Percentiles rank a stretch among this genome's conserved stretches.
Evolutionary conservation across 2,888 invertebrate species (phyloP).

Genomic region (Eudemis profundana): DNA sequence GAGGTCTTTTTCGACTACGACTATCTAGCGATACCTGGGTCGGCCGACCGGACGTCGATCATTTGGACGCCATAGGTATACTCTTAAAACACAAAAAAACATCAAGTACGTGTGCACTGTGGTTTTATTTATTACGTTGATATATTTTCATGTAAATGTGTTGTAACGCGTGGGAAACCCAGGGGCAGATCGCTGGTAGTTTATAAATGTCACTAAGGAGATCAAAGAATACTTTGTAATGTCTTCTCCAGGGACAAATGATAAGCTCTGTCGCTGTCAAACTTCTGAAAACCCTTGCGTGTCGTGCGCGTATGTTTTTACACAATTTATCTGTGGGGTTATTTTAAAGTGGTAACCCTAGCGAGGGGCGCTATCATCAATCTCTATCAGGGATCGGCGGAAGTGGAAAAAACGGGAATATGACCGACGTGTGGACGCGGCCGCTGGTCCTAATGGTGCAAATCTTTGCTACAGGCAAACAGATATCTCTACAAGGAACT

Average conservation of each 20-base stretch:
- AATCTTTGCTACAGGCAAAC: conserved; percentile 9
- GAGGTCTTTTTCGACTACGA: too few species aligned
- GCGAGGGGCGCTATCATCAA: conserved; percentile 72
- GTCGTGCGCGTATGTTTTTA: conserved; percentile 20
- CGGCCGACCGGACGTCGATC: too few species aligned
- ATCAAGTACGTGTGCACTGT: too few species aligned
- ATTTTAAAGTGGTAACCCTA: conserved; percentile 37
- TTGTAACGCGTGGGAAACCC: too few species aligned
- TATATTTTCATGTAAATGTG: too few species aligned
- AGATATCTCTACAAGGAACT: not conserved
- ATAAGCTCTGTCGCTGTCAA: conserved; percentile 29
- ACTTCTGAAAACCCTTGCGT: conserved; percentile 24
- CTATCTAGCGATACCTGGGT: too few species aligned
- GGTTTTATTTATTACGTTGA: too few species aligned
- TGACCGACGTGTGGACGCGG: conserved; percentile 66
- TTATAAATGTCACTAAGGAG: not conserved
- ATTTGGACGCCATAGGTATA: too few species aligned
- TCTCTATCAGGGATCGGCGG: conserved; percentile 76
- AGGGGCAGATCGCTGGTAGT: not conserved
- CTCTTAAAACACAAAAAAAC: too few species aligned
- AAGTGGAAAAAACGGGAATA: conserved; percentile 75
- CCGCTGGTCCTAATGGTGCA: conserved; percentile 49
- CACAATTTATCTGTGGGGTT: conserved; percentile 30
- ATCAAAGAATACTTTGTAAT: conserved; percentile 9
- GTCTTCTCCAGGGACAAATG: conserved; percentile 29